Percentiles rank a stretch among this genome's conserved stretches.
phyloP scores from a whole-genome alignment of 2,113 vertebrate genomes.

The Rhipidura dahli region DNA sequence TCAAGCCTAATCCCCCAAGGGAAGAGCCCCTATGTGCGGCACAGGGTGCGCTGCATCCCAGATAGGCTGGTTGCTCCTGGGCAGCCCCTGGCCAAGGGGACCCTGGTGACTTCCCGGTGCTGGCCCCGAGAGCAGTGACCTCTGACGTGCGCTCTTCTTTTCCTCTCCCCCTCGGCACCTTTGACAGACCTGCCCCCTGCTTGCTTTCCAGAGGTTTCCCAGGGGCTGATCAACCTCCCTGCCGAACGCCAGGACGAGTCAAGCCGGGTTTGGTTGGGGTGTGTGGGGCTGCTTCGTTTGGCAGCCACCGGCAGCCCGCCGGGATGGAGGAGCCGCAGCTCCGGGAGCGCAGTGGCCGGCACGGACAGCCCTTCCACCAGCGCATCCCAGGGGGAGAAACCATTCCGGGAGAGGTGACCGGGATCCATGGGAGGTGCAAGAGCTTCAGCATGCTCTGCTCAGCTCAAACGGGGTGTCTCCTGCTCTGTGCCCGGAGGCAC shows the following conservation, averaged over 20 bases:
- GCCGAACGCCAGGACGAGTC: fast-evolving
- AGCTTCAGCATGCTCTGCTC: not conserved
- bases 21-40: not conserved
- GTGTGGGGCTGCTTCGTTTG: fast-evolving
- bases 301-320: not conserved
- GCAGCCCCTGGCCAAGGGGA: not conserved
- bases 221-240: conserved; percentile 22
- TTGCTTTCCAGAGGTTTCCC: conserved; percentile 8
- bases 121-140: not conserved
- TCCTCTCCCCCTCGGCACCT: not conserved
- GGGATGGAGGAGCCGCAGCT: not conserved
- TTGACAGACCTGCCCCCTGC: not conserved
- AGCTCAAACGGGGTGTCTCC: fast-evolving
- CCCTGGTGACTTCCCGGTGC: not conserved
- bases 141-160: not conserved
- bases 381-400: not conserved
- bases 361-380: fast-evolving
- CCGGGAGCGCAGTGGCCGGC: not conserved
- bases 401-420: fast-evolving
- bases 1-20: not conserved
- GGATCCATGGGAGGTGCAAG: not conserved
- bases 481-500: not conserved
- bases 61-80: not conserved
- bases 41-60: not conserved
- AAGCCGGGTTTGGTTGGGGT: not conserved